These are phyloP conservation scores for Ellobius talpinus DNA, from an alignment of 2,113 vertebrate genomes.

Conservation along the genomic window DNA sequence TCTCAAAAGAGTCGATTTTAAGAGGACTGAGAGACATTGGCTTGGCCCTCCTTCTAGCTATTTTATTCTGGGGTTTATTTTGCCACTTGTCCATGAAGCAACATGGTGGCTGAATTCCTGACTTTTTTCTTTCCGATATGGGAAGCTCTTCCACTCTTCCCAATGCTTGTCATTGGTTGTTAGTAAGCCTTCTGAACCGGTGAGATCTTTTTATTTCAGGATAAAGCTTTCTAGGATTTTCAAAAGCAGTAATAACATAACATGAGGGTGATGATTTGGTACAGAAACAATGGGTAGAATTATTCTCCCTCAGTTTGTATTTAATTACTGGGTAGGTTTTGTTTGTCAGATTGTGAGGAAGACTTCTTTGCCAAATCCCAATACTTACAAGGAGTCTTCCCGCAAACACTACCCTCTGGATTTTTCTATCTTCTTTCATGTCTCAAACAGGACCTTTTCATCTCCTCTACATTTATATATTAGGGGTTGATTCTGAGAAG, in stretches of 20 bases:
- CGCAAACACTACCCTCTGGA: neutral
- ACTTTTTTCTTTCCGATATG: neutral
- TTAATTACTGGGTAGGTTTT: neutral
- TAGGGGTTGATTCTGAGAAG: neutral
- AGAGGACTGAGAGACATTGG: neutral
- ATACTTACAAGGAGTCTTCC: neutral
- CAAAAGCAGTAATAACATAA: neutral
- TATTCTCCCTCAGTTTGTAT: neutral
- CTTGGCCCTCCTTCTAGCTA: neutral
- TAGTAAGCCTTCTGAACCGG: neutral
- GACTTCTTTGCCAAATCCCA: neutral
- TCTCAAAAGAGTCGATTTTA: slow-evolving; percentile 32
- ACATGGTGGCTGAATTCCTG: neutral
- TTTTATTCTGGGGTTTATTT: slow-evolving; percentile 15
- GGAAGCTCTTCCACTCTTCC: neutral
- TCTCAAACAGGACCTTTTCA: neutral
- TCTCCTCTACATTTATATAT: neutral
- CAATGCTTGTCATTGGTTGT: neutral
- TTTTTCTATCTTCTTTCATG: neutral
- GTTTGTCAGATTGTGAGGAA: neutral
- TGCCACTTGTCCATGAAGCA: neutral
- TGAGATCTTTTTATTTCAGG: slow-evolving; percentile 11
- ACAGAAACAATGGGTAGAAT: neutral
- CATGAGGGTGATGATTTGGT: neutral
- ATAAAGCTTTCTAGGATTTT: neutral